Percentiles rank a stretch among this genome's conserved stretches.
Conservation (phyloP, 2,113 vertebrate species). For the Mirza zaza region DNA sequence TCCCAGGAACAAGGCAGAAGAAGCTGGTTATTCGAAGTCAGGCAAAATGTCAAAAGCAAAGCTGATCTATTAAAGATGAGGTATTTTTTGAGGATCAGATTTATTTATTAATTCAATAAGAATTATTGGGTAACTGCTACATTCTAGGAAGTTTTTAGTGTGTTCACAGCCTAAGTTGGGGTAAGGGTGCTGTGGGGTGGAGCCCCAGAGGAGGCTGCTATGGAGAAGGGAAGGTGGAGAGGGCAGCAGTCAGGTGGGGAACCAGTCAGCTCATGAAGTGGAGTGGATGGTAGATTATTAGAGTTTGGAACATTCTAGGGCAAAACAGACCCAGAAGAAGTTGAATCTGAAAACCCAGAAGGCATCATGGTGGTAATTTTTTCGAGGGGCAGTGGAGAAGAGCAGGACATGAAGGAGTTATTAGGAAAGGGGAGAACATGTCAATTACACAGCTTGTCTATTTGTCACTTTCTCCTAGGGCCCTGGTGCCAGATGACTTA, state of each 20-base stretch:
- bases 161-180: background rate
- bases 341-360: background rate
- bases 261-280: background rate
- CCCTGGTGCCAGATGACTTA: background rate
- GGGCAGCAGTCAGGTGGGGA: background rate
- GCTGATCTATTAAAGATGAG: background rate
- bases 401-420: background rate
- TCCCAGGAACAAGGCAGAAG: background rate
- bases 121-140: background rate
- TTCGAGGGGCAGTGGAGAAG: background rate
- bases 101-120: background rate
- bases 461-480: background rate
- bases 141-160: background rate
- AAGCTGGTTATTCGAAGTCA: background rate
- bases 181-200: background rate
- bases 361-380: background rate
- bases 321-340: background rate
- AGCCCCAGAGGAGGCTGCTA: background rate
- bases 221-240: background rate
- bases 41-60: background rate
- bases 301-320: background rate
- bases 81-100: background rate
- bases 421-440: background rate
- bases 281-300: background rate
- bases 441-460: background rate